Evolutionary conservation across 2,888 invertebrate species (phyloP), one percentile per base, ranked within the genome.

Genomic region (Clanis bilineata): DNA sequence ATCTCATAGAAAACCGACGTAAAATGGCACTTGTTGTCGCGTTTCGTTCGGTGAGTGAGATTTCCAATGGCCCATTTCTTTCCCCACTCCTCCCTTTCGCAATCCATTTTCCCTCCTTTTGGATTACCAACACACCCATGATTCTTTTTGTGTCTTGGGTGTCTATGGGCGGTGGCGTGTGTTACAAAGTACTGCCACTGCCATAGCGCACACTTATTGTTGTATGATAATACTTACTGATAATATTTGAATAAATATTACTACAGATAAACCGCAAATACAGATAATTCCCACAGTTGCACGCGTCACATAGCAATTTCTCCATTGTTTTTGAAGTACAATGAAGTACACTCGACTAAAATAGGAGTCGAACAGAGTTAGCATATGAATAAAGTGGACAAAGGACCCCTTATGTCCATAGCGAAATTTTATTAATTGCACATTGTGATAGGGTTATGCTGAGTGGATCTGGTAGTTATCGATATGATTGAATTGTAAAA

Each of bases 361-460:
- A 83, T 82, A 82, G 79, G 74, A 79, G 79, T 77, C 75, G 74
- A 69, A 74, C 77, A 77, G 82, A 86, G 85, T 90, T 90, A 86
- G 87, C 89, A 88, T 87, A 88, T 88, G 86, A 89, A 90, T 88
- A 87, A 84, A 85, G 74, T 84, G 87, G 85, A 88, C 88, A 88
- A 88, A 83, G 80, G 82, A 79, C 77, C 81, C 82, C 80, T 79
- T 74, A 75, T 76, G 80, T 73, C 76, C 80, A 77, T 74, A 70
- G 79, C 77, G 79, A 82, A 82, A 81, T 87, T 86, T 85, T 86
- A 88, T 88, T 87, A 88, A 86, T 85, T 83, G 82, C 67, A 64
- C 69, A 66, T 66, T 62, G 68, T 59, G 59, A 68, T 69, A 69
- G 74, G 74, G 73, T 58, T 69, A 68, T 43, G 61, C 59, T 65